These are phyloP conservation scores for Hymenopus coronatus DNA, from an alignment of 2,888 invertebrate genomes.

Conservation along the genomic window DNA sequence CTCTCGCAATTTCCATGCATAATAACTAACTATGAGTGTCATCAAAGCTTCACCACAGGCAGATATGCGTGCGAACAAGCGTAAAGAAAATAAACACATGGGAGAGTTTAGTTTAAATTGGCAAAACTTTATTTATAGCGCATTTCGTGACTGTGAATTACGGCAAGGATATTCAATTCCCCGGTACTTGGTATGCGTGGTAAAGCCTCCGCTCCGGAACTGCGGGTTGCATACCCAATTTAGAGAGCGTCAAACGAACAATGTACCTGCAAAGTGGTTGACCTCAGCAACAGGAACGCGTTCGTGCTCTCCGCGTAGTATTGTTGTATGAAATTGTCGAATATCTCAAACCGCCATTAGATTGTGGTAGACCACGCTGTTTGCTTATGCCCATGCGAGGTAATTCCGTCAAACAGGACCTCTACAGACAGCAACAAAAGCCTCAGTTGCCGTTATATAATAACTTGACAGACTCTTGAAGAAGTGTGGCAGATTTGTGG, in stretches of 20 bases:
- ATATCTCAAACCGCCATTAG: not conserved
- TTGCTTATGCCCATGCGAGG: not conserved
- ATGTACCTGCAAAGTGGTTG: not conserved
- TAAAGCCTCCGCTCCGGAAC: not conserved
- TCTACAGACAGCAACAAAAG: no score
- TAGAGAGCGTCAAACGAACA: not conserved
- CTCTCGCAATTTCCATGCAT: not conserved
- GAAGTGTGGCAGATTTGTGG: no score
- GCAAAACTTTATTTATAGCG: not conserved
- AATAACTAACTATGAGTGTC: not conserved
- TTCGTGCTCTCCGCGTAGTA: not conserved
- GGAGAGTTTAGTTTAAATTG: not conserved
- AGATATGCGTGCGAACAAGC: not conserved
- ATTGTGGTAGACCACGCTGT: not conserved
- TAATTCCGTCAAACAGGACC: not conserved
- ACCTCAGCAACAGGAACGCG: not conserved
- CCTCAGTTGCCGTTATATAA: no score
- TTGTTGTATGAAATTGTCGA: not conserved
- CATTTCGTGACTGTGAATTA: not conserved
- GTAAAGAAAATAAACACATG: not conserved
- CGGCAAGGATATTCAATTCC: not conserved
- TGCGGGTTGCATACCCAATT: not conserved
- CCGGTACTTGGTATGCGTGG: not conserved
- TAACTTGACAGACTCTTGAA: no score
- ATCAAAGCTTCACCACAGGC: not conserved